Base-by-base conservation (phyloP, 1,140 invertebrate genomes). In the Hirudo medicinalis region DNA sequence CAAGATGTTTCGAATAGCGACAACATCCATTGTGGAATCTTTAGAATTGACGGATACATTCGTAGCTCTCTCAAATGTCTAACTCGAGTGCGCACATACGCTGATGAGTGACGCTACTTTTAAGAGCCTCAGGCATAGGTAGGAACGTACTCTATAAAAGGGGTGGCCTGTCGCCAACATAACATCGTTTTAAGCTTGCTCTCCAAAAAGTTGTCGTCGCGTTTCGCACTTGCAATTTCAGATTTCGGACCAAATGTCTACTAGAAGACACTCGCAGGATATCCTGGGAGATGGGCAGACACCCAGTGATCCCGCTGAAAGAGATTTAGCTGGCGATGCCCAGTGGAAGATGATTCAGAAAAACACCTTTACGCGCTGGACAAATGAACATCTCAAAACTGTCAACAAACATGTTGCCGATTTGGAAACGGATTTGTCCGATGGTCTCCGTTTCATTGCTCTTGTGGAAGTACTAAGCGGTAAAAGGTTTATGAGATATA, bases 301-400 rank as follows among this genome's bases (percentile, higher is more conserved):
- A 11, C 69, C 69, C 22, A 22, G 29, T 9, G 69, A 70, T 49
- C 20, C 49, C n/a, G 49, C 69, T 36, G 69, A 70, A 25, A 43
- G 69, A 25, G 69, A 70, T 25, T 49, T 70, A 43, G 69, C 69
- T 76, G 91, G 92, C 78, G 91, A 94, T 85, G 91, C 91, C 67
- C 88, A 90, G 79, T 94, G 91, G 91, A 94, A 93, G 82, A 85
- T 89, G 76, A 95, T 95, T 74, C 92, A 95, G 82, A 91, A 94
- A 81, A 95, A 95, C 79, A 95, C 92, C 49, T 95, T 95, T 79
- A 92, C 92, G 63, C 85, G 92, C 77, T 95, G 92, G 92, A 91
- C 90, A 5, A 95, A 95, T 83, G 91, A 95, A 78, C 91, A 92
- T 79, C 83, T 95, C 67, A 92, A 92, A 82, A 88, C 86, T 13